Conservation (phyloP, 2,113 vertebrate genomes). For the Rhinoderma darwinii region DNA sequence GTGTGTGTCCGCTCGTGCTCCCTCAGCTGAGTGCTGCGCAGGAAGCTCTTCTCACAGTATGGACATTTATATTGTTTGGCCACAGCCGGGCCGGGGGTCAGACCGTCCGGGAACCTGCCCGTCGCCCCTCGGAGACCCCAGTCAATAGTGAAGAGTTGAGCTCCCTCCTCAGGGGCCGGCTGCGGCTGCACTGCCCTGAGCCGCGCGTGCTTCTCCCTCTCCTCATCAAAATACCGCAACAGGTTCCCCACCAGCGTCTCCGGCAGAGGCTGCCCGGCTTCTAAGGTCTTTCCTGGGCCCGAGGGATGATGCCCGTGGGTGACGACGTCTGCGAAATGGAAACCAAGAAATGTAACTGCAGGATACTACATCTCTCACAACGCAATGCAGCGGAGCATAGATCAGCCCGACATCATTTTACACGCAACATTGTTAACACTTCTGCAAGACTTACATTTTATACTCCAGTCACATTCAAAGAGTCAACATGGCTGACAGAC, state of each 20-base stretch:
- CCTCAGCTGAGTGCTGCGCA: slow-evolving; percentile 38
- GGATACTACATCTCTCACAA: not conserved
- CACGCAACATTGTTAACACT: too few relatives aligned
- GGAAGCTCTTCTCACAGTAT: slow-evolving; percentile 51
- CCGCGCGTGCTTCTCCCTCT: slow-evolving; percentile 2
- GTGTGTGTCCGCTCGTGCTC: slow-evolving; percentile 48
- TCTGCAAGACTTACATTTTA: too few relatives aligned
- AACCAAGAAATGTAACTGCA: not conserved
- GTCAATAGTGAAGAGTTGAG: not conserved
- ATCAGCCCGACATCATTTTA: too few relatives aligned
- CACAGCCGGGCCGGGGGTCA: too few relatives aligned
- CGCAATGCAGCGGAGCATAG: not conserved
- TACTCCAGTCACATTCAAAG: too few relatives aligned
- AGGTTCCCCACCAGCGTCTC: slow-evolving; percentile 29
- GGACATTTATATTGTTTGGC: slow-evolving; percentile 34
- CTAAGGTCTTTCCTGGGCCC: not conserved
- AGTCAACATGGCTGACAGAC: too few relatives aligned
- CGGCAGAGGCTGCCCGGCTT: not conserved
- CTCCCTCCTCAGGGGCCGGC: not conserved
- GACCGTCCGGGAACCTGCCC: not conserved
- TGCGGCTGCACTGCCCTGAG: not conserved
- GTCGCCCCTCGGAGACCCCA: not conserved
- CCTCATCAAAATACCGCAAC: slow-evolving; percentile 46
- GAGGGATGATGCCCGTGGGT: not conserved
- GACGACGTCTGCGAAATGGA: not conserved